Conservation (phyloP, 2,113 vertebrate species). For the Myiagra hebetior region DNA sequence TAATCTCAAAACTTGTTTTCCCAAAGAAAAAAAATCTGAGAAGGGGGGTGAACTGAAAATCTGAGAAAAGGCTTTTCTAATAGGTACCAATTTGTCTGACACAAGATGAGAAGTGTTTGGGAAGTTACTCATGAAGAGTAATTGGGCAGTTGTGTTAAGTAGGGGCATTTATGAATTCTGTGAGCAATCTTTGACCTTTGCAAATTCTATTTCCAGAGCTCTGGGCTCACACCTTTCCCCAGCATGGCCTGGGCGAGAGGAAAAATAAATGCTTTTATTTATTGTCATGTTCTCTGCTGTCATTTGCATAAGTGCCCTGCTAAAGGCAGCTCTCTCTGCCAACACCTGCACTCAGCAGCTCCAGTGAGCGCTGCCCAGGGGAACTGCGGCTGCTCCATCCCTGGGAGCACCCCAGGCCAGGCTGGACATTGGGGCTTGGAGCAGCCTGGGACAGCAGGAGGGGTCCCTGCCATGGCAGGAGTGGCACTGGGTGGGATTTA, state of each 20-base stretch:
- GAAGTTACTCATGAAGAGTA: neutral
- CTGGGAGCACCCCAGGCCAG: neutral
- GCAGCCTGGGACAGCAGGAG: fast-evolving
- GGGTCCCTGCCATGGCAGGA: neutral
- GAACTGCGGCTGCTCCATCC: neutral
- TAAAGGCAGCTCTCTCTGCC: neutral
- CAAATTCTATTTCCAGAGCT: neutral
- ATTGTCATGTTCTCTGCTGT: neutral
- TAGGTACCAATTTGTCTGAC: neutral
- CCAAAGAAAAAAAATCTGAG: neutral
- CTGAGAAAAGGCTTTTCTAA: neutral
- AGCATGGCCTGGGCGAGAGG: neutral
- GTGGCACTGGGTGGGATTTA: too few species aligned
- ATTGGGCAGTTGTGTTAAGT: neutral
- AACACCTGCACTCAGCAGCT: neutral
- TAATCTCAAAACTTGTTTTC: neutral
- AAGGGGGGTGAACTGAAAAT: neutral
- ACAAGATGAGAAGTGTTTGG: neutral
- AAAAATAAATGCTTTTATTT: conserved; percentile 1
- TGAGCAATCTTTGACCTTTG: conserved; percentile 41
- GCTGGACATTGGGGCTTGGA: neutral
- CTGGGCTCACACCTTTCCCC: neutral
- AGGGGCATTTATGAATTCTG: neutral
- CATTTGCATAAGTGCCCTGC: neutral
- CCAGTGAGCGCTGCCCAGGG: neutral